Percentiles rank a stretch among this genome's conserved stretches.
phyloP scores from a whole-genome alignment of 1,140 invertebrate species.

The Venturia canescens region DNA sequence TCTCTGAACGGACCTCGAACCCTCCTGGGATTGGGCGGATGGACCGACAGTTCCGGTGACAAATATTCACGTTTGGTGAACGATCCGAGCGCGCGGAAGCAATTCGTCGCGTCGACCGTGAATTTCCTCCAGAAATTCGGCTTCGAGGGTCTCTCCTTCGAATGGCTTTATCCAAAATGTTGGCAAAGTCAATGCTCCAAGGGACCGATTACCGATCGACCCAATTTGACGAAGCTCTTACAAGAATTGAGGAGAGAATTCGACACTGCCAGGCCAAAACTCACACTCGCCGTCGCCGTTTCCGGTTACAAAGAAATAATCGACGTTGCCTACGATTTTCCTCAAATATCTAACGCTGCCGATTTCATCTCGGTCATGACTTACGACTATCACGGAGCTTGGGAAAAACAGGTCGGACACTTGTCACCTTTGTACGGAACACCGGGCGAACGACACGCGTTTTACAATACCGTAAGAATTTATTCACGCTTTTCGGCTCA shows the following conservation, averaged over 20 bases:
- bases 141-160: constrained; percentile 90
- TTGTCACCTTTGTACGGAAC: constrained; percentile 86
- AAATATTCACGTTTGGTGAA: constrained; percentile 89
- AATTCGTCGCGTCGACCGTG: constrained; percentile 83
- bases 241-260: constrained; percentile 89
- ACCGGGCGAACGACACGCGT: constrained; percentile 81
- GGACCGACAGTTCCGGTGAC: constrained; percentile 90
- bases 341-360: constrained; percentile 81
- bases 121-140: constrained; percentile 84
- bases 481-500: no score
- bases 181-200: constrained; percentile 93
- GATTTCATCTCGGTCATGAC: constrained; percentile 94
- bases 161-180: constrained; percentile 95
- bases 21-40: constrained; percentile 90
- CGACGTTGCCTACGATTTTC: constrained; percentile 88
- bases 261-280: constrained; percentile 80
- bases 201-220: constrained; percentile 85
- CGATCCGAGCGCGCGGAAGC: constrained; percentile 80
- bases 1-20: constrained; percentile 82
- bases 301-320: constrained; percentile 95
- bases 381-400: constrained; percentile 92
- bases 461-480: constrained; percentile 86
- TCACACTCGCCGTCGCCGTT: constrained; percentile 88
- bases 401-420: constrained; percentile 89
- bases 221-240: constrained; percentile 86